Percentiles rank a stretch among this genome's conserved stretches.
These are phyloP conservation scores for Campylomormyrus tamandua DNA, from an alignment of 2,113 vertebrate species.

Conservation along the genomic window DNA sequence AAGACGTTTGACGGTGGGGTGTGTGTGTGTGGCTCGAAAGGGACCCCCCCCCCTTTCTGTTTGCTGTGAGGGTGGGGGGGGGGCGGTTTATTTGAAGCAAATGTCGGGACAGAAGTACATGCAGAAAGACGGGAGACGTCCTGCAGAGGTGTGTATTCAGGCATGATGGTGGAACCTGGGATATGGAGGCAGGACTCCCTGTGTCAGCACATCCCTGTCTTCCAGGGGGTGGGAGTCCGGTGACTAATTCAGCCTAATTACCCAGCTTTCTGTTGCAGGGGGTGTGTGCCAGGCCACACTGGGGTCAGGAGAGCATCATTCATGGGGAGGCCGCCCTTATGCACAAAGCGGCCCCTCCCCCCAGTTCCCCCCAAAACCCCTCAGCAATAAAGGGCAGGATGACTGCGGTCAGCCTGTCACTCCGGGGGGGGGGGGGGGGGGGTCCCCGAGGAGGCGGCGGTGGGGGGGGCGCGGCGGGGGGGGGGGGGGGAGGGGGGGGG, in stretches of 20 bases:
- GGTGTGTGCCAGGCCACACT: conserved; percentile 24
- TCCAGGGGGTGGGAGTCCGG: conserved; percentile 41
- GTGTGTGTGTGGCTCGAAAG: background rate
- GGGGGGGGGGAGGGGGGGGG: too few species aligned
- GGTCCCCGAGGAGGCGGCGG: too few species aligned
- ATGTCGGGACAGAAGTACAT: background rate
- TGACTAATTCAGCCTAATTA: conserved; percentile 78
- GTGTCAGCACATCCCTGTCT: background rate
- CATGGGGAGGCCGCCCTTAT: conserved; percentile 21
- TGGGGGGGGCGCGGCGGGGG: too few species aligned
- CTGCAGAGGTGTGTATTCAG: background rate
- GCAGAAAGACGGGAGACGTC: background rate
- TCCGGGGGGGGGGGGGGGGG: too few species aligned
- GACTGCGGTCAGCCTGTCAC: conserved; percentile 14
- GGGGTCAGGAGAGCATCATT: conserved; percentile 52
- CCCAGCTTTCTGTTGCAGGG: conserved; percentile 40
- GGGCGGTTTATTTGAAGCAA: background rate
- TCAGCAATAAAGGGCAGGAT: conserved; percentile 23
- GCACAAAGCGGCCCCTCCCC: conserved; percentile 20
- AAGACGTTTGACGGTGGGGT: background rate
- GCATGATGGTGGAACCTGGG: background rate
- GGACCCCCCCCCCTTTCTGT: background rate
- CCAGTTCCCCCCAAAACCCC: conserved; percentile 18
- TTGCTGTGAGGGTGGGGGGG: too few species aligned
- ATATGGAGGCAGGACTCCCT: background rate